A percentile compares a stretch with the other conserved stretches of the same genome.
Evolutionary conservation across 2,888 invertebrate species (phyloP).

Genomic region (Aspidiotus destructor): DNA sequence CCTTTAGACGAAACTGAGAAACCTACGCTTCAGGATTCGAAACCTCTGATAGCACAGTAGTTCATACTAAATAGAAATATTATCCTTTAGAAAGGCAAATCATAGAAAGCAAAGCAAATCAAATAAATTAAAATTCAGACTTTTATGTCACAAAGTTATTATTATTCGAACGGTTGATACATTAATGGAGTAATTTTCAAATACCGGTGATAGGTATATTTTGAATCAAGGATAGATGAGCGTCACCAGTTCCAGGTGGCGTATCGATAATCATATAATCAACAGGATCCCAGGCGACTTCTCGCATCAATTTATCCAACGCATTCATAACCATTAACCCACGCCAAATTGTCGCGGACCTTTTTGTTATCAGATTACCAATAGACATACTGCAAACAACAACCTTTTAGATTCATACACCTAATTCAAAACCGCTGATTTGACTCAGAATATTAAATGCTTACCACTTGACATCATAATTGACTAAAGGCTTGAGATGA

Average conservation of each 20-base stretch:
- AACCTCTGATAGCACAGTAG: background rate
- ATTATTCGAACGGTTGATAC: background rate
- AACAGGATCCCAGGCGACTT: constrained; percentile 79
- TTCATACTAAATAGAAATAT: background rate
- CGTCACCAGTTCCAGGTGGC: constrained; percentile 94
- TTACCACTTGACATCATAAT: constrained; percentile 90
- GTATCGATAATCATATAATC: constrained; percentile 88
- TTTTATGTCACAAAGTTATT: background rate
- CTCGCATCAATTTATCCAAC: constrained; percentile 68
- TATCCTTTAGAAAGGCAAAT: background rate
- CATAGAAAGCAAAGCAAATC: too few species aligned
- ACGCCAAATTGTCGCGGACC: constrained; percentile 84
- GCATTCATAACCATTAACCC: constrained; percentile 96
- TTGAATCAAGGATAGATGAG: constrained; percentile 82
- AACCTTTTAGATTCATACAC: background rate
- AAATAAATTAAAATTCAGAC: background rate
- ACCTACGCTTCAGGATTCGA: too few species aligned
- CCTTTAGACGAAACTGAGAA: too few species aligned
- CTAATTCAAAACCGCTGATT: background rate
- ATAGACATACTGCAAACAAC: constrained; percentile 69
- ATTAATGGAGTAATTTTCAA: constrained; percentile 41
- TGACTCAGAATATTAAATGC: constrained; percentile 33
- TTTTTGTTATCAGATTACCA: constrained; percentile 79
- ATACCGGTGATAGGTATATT: constrained; percentile 62
- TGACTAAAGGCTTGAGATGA: constrained; percentile 74